Conservation (phyloP, 2,113 vertebrate genomes). For the Hydropotes inermis region DNA sequence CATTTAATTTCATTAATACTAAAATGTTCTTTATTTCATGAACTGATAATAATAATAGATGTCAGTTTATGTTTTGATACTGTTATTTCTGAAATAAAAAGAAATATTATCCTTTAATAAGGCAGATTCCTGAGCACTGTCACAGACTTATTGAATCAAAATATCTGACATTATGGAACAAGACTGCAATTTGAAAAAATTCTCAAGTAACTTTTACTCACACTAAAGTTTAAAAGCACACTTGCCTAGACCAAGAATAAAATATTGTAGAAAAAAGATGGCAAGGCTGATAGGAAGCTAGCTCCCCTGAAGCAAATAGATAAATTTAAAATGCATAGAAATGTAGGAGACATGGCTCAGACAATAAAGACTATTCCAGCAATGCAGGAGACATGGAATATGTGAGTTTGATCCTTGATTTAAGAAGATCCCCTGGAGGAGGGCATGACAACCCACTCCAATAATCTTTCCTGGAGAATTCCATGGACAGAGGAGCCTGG, state of each 20-base stretch:
- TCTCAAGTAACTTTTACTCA: neutral
- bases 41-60: neutral
- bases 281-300: neutral
- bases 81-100: neutral
- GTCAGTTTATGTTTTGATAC: neutral
- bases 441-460: no score
- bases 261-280: neutral
- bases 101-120: neutral
- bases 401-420: no score
- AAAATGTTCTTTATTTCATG: neutral
- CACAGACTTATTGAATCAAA: neutral
- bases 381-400: no score
- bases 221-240: neutral
- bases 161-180: neutral
- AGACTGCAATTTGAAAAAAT: neutral
- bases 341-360: neutral
- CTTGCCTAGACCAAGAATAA: neutral
- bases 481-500: no score
- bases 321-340: neutral
- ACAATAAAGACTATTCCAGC: no score
- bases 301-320: neutral
- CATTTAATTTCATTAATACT: neutral
- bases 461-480: no score
- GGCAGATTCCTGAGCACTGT: neutral
- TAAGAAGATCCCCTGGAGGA: no score